Base-by-base conservation (phyloP, 2,888 invertebrate genomes). In the Pammene aurita region DNA sequence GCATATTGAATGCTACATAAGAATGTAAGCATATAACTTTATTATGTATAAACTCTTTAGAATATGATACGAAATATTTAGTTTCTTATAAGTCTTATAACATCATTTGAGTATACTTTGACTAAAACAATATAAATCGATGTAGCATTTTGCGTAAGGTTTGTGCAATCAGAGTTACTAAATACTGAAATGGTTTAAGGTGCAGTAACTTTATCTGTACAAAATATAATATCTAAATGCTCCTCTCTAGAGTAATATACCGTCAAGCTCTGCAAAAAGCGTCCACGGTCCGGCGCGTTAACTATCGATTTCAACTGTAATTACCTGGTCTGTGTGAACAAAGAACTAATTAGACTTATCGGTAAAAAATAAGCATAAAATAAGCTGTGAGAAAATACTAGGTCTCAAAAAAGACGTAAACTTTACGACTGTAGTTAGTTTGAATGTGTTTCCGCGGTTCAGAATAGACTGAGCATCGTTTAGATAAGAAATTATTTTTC, bases 251-350 rank as follows among this genome's bases (percentile, higher is more conserved):
- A 50, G 62, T 57, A 44, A 44, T 16, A 52, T 13, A 52, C 58
- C 16, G 42, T 10, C 42, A 16, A 60, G 35, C 13, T 0, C 14
- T 5, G 42, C 76, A 84, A 86, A 87, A 86, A 86, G 79, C 79
- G 78, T 67, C 79, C 76, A 84, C 84, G 88, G 75, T 86, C 75
- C 80, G 79, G 72, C 73, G 87, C 77, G 78, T 85, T 78, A 77
- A 86, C 87, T 87, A 85, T 88, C 85, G 86, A 85, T 88, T 88
- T 87, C 85, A 80, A 82, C 80, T 77, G 75, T 76, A 75, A 73
- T 73, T 73, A 72, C 72, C 46, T 60, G 56, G 55, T 18, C 42
- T 55, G 58, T 68, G 64, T 34, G 64, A 69, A 65, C 58, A 48
- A 65, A 65, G 46, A 54, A 61, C 60, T 54, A 69, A 65, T 69